Evolutionary conservation across 2,797 vertebrate genomes (phyloP).

Genomic region (Myotis myotis): DNA sequence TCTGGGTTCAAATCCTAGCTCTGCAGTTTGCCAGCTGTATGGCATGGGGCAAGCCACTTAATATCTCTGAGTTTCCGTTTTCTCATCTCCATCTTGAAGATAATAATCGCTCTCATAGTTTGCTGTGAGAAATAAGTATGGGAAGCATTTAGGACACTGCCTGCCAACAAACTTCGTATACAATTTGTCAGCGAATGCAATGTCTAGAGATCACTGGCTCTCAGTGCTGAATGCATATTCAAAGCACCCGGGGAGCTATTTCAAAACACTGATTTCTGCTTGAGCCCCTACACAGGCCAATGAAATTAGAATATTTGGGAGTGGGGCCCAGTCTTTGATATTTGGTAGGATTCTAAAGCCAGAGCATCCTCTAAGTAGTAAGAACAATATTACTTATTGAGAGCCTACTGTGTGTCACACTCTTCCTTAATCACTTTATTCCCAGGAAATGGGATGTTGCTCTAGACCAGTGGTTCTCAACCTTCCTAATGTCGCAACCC

Average conservation of each 20-base stretch:
- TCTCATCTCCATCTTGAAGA: neutral
- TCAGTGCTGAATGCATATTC: neutral
- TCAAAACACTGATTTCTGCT: neutral
- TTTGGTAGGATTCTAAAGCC: neutral
- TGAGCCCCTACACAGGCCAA: neutral
- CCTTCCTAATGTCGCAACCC: no score
- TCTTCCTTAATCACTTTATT: neutral
- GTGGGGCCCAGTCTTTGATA: neutral
- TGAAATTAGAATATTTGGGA: neutral
- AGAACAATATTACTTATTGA: neutral
- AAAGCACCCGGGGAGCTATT: neutral
- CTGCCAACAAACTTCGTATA: neutral
- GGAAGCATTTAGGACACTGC: no score
- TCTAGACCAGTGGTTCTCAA: no score
- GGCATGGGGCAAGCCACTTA: neutral
- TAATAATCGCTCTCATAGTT: neutral
- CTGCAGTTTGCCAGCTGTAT: neutral
- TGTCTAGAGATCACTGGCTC: neutral
- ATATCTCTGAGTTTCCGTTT: neutral
- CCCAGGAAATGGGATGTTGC: neutral
- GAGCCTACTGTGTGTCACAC: neutral
- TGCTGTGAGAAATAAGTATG: neutral
- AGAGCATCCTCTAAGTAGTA: neutral
- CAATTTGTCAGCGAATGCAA: neutral
- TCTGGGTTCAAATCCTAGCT: neutral